Base-by-base conservation (phyloP, 2,888 invertebrate species). In the Tenthredo distinguenda region DNA sequence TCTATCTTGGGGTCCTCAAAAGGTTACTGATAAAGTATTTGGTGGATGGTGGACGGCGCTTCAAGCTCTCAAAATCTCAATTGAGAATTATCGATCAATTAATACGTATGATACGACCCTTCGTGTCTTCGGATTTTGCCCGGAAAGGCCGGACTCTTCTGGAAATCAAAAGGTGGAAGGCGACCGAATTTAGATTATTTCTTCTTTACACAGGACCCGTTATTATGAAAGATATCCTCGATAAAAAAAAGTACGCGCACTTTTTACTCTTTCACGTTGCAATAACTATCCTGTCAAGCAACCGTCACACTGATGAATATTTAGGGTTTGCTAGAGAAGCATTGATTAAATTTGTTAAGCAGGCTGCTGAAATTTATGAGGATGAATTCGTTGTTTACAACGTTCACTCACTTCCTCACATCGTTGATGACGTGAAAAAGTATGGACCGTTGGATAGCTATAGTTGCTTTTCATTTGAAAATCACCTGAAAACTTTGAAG, bases 381-480 rank as follows among this genome's bases (percentile, higher is more conserved):
- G 15, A 68, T 26, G 68, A 68, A 68, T 68, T 68, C 12, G 12
- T 68, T 4, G 68, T 68, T 68, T 68, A 68, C 26, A 68, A 68
- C 10, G 31, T 68, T 1, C 68, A 68, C 68, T 68, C 26, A 12
- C 68, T 68, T 68, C 31, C 68, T 9, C 31, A 68, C 26, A 26
- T 68, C 10, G 34, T 68, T 68, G 68, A 68, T 10, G 68, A 68
- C 10, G 68, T 68, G 12, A 26, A 68, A 15, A 9, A 15, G 68
- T 68, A 31, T 68, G 68, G 68, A 6, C 68, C 68, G 12, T 31
- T 68, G 15, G 68, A 68, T 15, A 68, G 12, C 68, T 68, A 68
- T 31, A 31, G 31, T 12, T 68, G 68, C 10, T 68, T 68, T 68
- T 31, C 68, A 15, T 68, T 68, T 12, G 68, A 31, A 15, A 68